These are phyloP conservation scores for Hyles lineata DNA, from an alignment of 2,888 invertebrate species.

Conservation along the genomic window DNA sequence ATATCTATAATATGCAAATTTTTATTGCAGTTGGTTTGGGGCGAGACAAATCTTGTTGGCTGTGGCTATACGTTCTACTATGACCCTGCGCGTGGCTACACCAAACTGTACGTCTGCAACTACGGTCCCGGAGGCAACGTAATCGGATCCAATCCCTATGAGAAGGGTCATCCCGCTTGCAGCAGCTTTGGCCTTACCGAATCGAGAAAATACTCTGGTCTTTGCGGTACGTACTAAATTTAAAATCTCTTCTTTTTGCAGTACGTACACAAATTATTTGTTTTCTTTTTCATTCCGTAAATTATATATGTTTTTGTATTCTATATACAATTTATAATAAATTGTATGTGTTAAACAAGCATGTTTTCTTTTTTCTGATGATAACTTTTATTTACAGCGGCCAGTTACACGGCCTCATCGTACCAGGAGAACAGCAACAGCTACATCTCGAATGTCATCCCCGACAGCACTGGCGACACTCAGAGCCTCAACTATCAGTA, in stretches of 20 bases:
- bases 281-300: not conserved
- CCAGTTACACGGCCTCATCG: conserved; percentile 71
- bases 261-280: not conserved
- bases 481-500: conserved; percentile 73
- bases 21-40: conserved; percentile 91
- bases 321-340: conserved; percentile 6
- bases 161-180: conserved; percentile 90
- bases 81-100: conserved; percentile 89
- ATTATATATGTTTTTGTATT: not conserved
- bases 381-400: conserved; percentile 62
- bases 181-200: conserved; percentile 88
- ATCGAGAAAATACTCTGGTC: conserved; percentile 90
- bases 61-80: conserved; percentile 95
- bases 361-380: conserved; percentile 16
- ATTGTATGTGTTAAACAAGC: conserved; percentile 1
- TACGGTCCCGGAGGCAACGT: conserved; percentile 94
- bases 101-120: conserved; percentile 93
- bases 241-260: not conserved
- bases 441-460: conserved; percentile 83
- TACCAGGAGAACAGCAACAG: conserved; percentile 77
- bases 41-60: conserved; percentile 92
- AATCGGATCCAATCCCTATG: conserved; percentile 90
- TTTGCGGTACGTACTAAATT: conserved; percentile 87
- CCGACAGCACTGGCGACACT: conserved; percentile 79
- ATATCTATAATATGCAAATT: conserved; percentile 31